Conservation (phyloP, 1,140 invertebrate genomes). For the Hycleus cichorii region DNA sequence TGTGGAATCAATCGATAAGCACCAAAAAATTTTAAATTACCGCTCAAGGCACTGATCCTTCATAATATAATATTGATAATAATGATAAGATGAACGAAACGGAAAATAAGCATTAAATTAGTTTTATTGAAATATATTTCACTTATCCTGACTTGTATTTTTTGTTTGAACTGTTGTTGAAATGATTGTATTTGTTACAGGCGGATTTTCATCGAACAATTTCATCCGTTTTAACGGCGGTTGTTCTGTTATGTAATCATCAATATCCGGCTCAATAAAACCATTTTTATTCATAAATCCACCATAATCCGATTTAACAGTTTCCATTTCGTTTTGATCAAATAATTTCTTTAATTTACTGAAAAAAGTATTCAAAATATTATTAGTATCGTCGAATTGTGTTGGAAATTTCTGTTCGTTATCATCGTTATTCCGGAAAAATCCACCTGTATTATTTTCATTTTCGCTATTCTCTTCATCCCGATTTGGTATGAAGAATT, state of each 20-base stretch:
- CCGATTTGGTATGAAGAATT: slow-evolving; percentile 38
- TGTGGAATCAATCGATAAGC: too few relatives aligned
- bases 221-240: slow-evolving; percentile 6
- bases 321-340: slow-evolving; percentile 18
- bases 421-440: background rate
- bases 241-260: slow-evolving; percentile 19
- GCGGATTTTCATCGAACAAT: slow-evolving; percentile 1
- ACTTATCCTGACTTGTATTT: slow-evolving; percentile 8
- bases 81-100: too few relatives aligned
- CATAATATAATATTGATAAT: too few relatives aligned
- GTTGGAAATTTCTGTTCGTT: slow-evolving; percentile 5
- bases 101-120: too few relatives aligned
- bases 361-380: slow-evolving; percentile 26
- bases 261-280: slow-evolving; percentile 37
- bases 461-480: slow-evolving; percentile 26
- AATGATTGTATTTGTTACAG: background rate
- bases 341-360: slow-evolving; percentile 29
- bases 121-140: background rate
- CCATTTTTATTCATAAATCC: slow-evolving; percentile 24
- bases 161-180: slow-evolving; percentile 5
- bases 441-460: slow-evolving; percentile 13
- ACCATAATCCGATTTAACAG: slow-evolving; percentile 16
- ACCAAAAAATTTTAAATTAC: too few relatives aligned
- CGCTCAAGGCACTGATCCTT: too few relatives aligned
- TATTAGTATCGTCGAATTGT: slow-evolving; percentile 14